Base-by-base conservation (phyloP, 1,140 invertebrate genomes). In the Paramacrobiotus metropolitanus region DNA sequence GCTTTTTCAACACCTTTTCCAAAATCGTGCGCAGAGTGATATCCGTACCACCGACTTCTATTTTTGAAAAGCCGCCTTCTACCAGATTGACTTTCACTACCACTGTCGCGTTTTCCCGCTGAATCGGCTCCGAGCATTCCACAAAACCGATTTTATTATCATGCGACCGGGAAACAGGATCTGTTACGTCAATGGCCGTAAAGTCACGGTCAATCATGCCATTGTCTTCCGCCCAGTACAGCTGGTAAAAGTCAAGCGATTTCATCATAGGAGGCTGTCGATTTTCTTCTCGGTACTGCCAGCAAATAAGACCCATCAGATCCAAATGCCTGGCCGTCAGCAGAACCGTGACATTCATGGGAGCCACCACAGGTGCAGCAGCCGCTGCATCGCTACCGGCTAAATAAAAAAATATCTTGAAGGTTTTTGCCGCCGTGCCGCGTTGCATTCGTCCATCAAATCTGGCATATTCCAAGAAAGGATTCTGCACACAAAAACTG, bases 131-230 rank as follows among this genome's bases (percentile, higher is more conserved):
- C 21, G 69, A 67, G 61, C 68, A 71, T 72, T 90, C 83, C 9
- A 89, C 82, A 24, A 95, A 73, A n/a, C 87, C 89, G 31, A 95
- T 75, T 67, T 83, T 83, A 4, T 79, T 81, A 72, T 95, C 94
- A 30, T 86, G 86, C 77, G 91, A 96, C 74, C 94, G 94, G 1
- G 83, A 82, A 64, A 93, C 84, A 21, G 81, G 81, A 75, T 95
- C 90, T 66, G 79, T 79, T 15, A 81, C 78, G 71, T 93, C 89
- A 24, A 55, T 77, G 66, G 83, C 84, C 1, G 90, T 88, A 71
- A 96, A 94, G 67, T 92, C 90, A 72, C 80, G 81, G 72, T 91
- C 87, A 34, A 93, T 85, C 74, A 93, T 90, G n/a, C 91, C 91
- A 73, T 93, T 89, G 69, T 95, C 91, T 76, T 95, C 91, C 21